Evolutionary conservation across 2,797 vertebrate genomes (phyloP).

Genomic region (Trachurus trachurus): DNA sequence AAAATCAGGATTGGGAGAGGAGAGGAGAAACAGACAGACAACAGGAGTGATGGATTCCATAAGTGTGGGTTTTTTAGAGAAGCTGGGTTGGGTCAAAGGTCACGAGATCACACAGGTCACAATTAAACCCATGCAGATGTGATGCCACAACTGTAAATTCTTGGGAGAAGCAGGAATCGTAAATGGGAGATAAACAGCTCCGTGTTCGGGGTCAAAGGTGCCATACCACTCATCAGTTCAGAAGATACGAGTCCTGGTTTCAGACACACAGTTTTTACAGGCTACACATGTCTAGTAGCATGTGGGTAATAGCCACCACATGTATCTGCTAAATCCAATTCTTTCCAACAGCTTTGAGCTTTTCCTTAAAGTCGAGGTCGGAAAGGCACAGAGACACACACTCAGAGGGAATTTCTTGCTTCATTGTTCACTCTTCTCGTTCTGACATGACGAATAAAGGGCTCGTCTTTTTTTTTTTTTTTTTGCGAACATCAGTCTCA

Average conservation of each 20-base stretch:
- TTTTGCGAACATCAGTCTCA: constrained; percentile 23
- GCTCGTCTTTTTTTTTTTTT: constrained; percentile 16
- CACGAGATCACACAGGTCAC: constrained; percentile 16
- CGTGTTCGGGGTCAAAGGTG: constrained; percentile 40
- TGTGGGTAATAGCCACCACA: constrained; percentile 58
- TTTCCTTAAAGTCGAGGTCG: constrained; percentile 36
- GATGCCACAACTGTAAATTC: constrained; percentile 35
- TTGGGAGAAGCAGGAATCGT: constrained; percentile 7
- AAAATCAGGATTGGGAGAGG: neutral
- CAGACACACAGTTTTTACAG: constrained; percentile 62
- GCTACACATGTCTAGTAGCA: constrained; percentile 66
- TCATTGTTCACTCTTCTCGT: constrained; percentile 4
- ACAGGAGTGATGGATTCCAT: constrained; percentile 18
- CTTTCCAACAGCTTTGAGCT: constrained; percentile 37
- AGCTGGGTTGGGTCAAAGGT: constrained; percentile 44
- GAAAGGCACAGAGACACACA: constrained; percentile 13
- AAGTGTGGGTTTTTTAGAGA: constrained; percentile 13
- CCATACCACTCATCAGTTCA: constrained; percentile 40
- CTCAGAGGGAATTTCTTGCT: constrained; percentile 11
- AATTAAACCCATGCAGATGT: constrained; percentile 44
- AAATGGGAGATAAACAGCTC: constrained; percentile 45
- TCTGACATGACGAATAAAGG: constrained; percentile 21
- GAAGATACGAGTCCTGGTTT: constrained; percentile 40
- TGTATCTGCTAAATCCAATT: constrained; percentile 48
- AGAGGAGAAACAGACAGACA: neutral